Evolutionary conservation across 2,797 vertebrate species (phyloP), one percentile per base, ranked within the genome.

Genomic region (Alcedo atthis): DNA sequence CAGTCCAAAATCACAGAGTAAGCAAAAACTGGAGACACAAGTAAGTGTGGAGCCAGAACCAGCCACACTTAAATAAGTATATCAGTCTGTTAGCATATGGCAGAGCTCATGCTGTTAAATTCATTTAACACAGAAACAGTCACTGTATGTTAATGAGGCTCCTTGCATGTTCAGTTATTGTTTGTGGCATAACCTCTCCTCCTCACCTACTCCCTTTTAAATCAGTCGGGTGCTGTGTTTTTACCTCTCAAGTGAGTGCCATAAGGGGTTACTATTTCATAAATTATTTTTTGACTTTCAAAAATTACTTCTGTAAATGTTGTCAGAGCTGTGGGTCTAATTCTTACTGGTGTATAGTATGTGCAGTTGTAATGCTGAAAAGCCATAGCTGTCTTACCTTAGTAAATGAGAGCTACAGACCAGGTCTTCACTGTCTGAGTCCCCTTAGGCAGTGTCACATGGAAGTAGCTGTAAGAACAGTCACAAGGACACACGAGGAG

Each of bases 71-170:
- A 0, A 69, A 82, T 67, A 92, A 91, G 71, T 85, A 3, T 77
- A 75, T 90, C 54, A 42, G 68, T 53, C 58, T 92, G 49, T 85
- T 94, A 82, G 81, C 62, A 63, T 86, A 81, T 78, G 85, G 82
- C 43, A 94, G 80, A 85, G 24, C 68, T 86, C 93, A 45, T 74
- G 84, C 95, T 95, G 94, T 83, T 94, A 93, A 95, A 94, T 89
- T 94, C 74, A 81, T 94, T 94, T 89, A 91, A 91, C 46, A 37
- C 30, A 46, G 57, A 93, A 61, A 78, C 58, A 92, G 59, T 62
- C 49, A 73, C 81, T 95, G 87, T 93, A 82, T 93, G 91, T 86
- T 85, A 94, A 95, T 90, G 81, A 95, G 74, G 43, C 30, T 89
- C 55, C 90, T 87, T 74, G 35, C 8, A 21, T 62, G 69, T 85